Evolutionary conservation across 2,797 vertebrate genomes (phyloP).

Genomic region (Poecilia gillii): DNA sequence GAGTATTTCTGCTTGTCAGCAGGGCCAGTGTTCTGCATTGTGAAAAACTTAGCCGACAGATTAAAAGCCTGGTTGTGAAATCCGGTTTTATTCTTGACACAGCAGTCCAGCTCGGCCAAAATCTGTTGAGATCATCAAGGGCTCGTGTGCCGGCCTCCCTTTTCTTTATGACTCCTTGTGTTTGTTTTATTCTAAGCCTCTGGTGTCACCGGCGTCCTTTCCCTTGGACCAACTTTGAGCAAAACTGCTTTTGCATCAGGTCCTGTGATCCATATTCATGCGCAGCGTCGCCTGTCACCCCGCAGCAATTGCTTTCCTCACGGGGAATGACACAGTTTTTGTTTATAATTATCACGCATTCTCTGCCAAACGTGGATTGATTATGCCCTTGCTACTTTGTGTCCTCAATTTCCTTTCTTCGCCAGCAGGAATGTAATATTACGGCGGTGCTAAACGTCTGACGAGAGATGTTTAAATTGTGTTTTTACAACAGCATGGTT

Average conservation of each 20-base stretch:
- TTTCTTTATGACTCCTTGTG: slow-evolving; percentile 22
- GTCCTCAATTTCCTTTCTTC: slow-evolving; percentile 61
- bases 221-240: slow-evolving; percentile 36
- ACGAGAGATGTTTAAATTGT: slow-evolving; percentile 36
- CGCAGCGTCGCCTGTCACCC: slow-evolving; percentile 63
- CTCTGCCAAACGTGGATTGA: slow-evolving; percentile 68
- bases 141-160: slow-evolving; percentile 18
- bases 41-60: slow-evolving; percentile 59
- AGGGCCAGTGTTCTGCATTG: slow-evolving; percentile 45
- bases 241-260: slow-evolving; percentile 53
- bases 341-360: slow-evolving; percentile 74
- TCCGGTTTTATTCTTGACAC: slow-evolving; percentile 37
- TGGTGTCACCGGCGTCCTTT: slow-evolving; percentile 23
- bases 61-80: slow-evolving; percentile 40
- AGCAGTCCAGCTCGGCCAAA: slow-evolving; percentile 24
- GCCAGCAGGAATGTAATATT: slow-evolving; percentile 58
- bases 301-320: slow-evolving; percentile 66
- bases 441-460: slow-evolving; percentile 13
- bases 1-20: slow-evolving; percentile 52
- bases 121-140: slow-evolving; percentile 32
- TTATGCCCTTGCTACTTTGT: slow-evolving; percentile 64
- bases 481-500: slow-evolving; percentile 11
- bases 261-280: slow-evolving; percentile 77
- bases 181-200: slow-evolving; percentile 18
- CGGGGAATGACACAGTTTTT: slow-evolving; percentile 73